These are phyloP conservation scores for Parnassius glacialis DNA, from an alignment of 2,888 invertebrate genomes.

Conservation along the genomic window DNA sequence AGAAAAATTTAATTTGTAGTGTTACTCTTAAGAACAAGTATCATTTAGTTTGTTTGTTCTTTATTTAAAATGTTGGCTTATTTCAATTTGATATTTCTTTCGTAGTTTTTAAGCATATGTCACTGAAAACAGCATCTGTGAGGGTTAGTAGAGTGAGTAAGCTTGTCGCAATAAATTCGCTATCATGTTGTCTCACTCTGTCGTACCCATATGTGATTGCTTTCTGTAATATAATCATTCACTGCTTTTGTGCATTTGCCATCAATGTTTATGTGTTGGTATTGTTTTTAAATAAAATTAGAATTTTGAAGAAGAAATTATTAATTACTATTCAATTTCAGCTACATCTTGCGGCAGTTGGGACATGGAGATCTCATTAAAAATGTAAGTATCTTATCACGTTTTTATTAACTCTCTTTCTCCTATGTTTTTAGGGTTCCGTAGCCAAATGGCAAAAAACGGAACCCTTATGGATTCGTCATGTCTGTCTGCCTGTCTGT, in stretches of 20 bases:
- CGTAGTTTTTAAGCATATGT: background rate
- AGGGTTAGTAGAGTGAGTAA: background rate
- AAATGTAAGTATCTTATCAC: constrained; percentile 82
- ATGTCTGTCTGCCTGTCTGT: too few species aligned
- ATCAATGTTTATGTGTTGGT: too few species aligned
- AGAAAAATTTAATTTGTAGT: background rate
- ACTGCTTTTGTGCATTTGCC: too few species aligned
- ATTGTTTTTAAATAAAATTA: background rate
- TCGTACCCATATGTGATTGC: too few species aligned
- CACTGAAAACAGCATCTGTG: background rate
- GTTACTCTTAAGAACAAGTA: background rate
- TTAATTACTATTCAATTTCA: constrained; percentile 54
- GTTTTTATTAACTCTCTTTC: background rate
- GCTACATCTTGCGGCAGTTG: constrained; percentile 87
- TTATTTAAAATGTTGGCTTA: background rate
- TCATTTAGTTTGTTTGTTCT: background rate
- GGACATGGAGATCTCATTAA: constrained; percentile 83
- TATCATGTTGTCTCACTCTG: too few species aligned
- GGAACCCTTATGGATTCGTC: too few species aligned
- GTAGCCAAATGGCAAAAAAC: too few species aligned
- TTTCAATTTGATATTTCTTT: background rate
- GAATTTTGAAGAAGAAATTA: background rate
- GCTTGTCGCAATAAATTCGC: too few species aligned
- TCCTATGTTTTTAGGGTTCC: background rate
- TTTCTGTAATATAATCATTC: background rate